Percentiles rank a stretch among this genome's conserved stretches.
phyloP scores from a whole-genome alignment of 2,113 vertebrate genomes.

The Morphnarchus princeps region DNA sequence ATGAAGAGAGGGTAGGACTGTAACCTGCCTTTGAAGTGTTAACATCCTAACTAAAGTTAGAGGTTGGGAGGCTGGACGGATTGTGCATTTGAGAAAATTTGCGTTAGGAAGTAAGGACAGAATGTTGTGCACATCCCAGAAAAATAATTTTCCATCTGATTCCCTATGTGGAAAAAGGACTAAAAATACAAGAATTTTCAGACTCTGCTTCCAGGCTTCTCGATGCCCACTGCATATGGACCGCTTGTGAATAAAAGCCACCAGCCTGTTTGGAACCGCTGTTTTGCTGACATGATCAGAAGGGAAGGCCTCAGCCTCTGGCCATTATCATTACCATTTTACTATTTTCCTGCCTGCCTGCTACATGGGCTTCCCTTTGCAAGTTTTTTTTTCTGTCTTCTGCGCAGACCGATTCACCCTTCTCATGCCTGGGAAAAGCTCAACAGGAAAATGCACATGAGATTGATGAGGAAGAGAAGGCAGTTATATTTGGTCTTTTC shows the following conservation, averaged over 20 bases:
- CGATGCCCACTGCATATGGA: background rate
- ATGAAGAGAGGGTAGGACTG: background rate
- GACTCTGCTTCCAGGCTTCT: background rate
- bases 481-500: background rate
- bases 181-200: background rate
- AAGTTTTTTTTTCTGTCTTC: background rate
- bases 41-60: background rate
- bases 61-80: background rate
- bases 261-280: background rate
- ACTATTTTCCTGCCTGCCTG: constrained; percentile 39
- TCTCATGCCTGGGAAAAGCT: constrained; percentile 3
- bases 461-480: background rate
- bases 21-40: background rate
- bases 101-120: background rate
- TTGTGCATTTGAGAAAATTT: background rate
- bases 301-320: constrained; percentile 32
- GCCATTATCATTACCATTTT: constrained; percentile 41
- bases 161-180: background rate
- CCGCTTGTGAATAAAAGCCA: background rate
- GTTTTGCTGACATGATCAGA: constrained; percentile 10
- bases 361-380: constrained; percentile 40
- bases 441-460: background rate
- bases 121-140: background rate
- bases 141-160: background rate
- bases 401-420: background rate